Evolutionary conservation across 2,113 vertebrate species (phyloP).

Genomic region (Carollia perspicillata): DNA sequence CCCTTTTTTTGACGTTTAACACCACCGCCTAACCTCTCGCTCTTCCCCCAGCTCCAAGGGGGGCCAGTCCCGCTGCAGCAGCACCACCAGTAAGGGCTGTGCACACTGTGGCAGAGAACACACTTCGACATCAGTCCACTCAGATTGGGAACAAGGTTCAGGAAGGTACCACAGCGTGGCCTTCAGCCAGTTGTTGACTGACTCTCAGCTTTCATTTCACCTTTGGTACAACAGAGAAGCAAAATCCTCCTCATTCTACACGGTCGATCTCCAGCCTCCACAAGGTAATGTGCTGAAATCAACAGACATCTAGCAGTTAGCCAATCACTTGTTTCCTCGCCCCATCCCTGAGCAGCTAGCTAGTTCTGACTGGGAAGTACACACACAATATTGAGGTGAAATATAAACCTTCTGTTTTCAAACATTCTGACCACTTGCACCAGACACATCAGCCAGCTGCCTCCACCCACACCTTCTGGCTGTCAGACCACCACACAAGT

Average conservation of each 20-base stretch:
- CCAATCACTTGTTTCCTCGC: neutral
- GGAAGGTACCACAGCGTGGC: neutral
- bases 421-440: neutral
- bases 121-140: neutral
- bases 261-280: neutral
- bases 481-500: neutral
- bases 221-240: neutral
- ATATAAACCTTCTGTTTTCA: neutral
- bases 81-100: rapidly evolving
- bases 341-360: neutral
- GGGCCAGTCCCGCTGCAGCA: neutral
- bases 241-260: neutral
- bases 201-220: neutral
- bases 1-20: neutral
- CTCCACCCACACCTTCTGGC: neutral
- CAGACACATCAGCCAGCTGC: neutral
- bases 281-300: neutral
- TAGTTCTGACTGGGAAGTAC: neutral
- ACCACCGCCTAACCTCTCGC: neutral
- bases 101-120: neutral
- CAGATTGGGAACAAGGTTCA: neutral
- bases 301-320: neutral
- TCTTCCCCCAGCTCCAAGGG: neutral
- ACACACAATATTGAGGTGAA: neutral
- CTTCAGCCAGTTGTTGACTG: neutral